Evolutionary conservation across 2,797 vertebrate species (phyloP).

Genomic region (Clarias laeviceps): DNA sequence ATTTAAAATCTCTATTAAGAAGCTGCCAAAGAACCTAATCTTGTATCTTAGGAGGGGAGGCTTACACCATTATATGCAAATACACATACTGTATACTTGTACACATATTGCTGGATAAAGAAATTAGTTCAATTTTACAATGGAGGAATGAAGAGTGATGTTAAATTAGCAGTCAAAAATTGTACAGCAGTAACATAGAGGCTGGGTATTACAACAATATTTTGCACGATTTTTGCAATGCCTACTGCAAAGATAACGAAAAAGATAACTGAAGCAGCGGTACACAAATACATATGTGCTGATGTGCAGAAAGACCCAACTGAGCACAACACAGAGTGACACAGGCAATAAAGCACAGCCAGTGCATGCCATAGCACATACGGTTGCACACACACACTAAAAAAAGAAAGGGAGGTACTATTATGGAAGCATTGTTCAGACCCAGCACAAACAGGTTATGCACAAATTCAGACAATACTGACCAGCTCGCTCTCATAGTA

Average conservation of each 20-base stretch:
- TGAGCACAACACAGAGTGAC: conserved; percentile 7
- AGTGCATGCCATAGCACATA: background rate
- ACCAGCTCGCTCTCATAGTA: conserved; percentile 96
- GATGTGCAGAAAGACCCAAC: conserved; percentile 23
- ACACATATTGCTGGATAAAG: background rate
- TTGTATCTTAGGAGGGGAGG: background rate
- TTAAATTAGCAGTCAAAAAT: background rate
- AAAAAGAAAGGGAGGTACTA: background rate
- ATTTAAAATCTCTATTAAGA: background rate
- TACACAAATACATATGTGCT: conserved; percentile 5
- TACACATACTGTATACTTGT: background rate
- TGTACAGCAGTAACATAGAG: background rate
- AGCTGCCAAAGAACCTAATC: background rate
- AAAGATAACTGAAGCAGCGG: background rate
- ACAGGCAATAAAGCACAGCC: conserved; percentile 21
- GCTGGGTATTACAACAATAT: background rate
- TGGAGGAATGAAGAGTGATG: background rate
- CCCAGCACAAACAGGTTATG: conserved; percentile 24
- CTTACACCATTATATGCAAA: background rate
- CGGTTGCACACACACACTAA: background rate
- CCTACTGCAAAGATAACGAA: background rate
- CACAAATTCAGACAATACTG: conserved; percentile 77
- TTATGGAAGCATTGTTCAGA: conserved; percentile 12
- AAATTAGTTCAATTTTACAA: background rate
- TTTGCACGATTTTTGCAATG: background rate